Conservation (phyloP, 2,888 invertebrate species). For the Omphaloscelis lunosa region DNA sequence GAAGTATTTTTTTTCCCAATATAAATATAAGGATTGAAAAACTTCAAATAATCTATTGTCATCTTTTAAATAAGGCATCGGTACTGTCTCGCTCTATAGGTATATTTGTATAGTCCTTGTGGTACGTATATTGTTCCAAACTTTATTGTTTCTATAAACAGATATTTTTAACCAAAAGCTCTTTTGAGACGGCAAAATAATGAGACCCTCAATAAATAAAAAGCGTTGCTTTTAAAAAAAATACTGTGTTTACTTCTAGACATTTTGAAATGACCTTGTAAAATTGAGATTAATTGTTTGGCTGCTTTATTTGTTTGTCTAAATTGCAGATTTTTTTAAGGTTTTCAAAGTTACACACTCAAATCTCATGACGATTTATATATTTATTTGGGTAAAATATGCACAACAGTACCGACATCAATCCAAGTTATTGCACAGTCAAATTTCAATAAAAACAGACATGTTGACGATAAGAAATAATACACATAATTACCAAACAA, state of each 20-base stretch:
- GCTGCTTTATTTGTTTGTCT: conserved; percentile 4
- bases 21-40: no score
- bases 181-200: conserved; percentile 25
- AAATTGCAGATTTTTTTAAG: background rate
- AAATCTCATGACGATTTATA: background rate
- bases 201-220: conserved; percentile 12
- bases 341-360: no score
- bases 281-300: conserved; percentile 29
- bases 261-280: background rate
- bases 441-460: background rate
- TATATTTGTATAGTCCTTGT: background rate
- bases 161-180: conserved; percentile 13
- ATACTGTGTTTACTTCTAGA: conserved; percentile 8
- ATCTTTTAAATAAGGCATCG: background rate
- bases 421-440: background rate
- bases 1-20: no score
- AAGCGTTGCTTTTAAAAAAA: conserved; percentile 38
- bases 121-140: no score
- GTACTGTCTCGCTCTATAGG: background rate
- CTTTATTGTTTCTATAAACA: conserved; percentile 2
- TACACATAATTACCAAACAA: no score
- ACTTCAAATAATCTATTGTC: no score
- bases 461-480: no score
- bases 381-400: background rate
- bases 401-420: no score